These are phyloP conservation scores for Zootoca vivipara DNA, from an alignment of 2,113 vertebrate genomes.

Conservation along the genomic window DNA sequence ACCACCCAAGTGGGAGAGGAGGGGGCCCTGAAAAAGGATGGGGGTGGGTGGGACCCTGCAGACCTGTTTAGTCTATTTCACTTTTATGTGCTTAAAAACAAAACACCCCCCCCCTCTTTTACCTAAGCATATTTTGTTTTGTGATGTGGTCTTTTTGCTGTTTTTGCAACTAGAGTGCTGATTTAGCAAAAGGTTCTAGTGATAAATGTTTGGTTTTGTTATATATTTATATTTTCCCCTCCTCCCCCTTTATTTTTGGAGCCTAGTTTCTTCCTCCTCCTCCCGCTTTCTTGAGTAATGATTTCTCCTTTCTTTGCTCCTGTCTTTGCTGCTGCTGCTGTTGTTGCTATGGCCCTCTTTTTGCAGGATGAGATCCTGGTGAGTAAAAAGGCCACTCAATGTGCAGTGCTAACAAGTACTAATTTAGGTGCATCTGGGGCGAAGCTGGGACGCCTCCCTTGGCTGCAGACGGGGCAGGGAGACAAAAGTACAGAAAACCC, in stretches of 20 bases:
- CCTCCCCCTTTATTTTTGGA: neutral
- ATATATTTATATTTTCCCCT: slow-evolving; percentile 33
- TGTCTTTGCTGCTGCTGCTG: slow-evolving; percentile 79
- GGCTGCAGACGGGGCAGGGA: slow-evolving; percentile 37
- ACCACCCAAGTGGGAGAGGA: neutral
- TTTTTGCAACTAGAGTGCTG: slow-evolving; percentile 35
- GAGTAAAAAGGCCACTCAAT: slow-evolving; percentile 77
- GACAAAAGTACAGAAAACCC: slow-evolving; percentile 22
- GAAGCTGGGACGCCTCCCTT: slow-evolving; percentile 44
- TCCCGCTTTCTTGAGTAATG: slow-evolving; percentile 78
- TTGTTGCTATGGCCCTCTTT: slow-evolving; percentile 85
- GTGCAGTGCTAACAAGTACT: slow-evolving; percentile 66
- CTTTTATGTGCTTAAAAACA: neutral
- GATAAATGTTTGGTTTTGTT: slow-evolving; percentile 17
- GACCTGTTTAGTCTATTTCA: neutral
- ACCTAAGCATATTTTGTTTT: slow-evolving; percentile 48
- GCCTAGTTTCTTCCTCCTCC: slow-evolving; percentile 53
- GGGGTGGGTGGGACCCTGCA: slow-evolving; percentile 10
- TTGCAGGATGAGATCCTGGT: slow-evolving; percentile 92
- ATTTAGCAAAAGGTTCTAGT: slow-evolving; percentile 40
- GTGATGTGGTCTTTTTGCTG: slow-evolving; percentile 30
- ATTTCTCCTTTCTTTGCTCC: slow-evolving; percentile 81
- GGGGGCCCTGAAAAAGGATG: slow-evolving; percentile 13
- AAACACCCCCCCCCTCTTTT: neutral
- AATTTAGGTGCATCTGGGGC: slow-evolving; percentile 71